phyloP scores from a whole-genome alignment of 2,797 vertebrate species.

The Gymnopithys bicolor region DNA sequence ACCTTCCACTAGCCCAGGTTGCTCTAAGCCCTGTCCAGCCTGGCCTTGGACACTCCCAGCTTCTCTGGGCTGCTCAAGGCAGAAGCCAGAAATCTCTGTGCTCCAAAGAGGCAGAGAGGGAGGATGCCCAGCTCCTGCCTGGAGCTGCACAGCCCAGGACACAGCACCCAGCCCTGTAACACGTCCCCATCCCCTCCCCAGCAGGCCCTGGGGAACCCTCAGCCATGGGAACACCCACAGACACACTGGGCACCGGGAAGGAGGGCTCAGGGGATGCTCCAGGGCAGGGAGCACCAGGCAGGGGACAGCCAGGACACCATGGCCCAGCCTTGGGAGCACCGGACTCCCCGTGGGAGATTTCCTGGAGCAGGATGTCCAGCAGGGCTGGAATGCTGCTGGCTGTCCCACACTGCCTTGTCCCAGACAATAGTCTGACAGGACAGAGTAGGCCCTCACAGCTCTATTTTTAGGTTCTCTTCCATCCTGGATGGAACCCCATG shows the following conservation, averaged over 20 bases:
- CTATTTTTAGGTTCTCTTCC: background rate
- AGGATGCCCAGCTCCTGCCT: background rate
- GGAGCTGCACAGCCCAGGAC: background rate
- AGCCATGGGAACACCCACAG: accelerated
- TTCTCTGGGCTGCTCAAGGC: background rate
- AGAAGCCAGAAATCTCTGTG: background rate
- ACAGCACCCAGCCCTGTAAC: too few species aligned
- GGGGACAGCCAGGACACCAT: background rate
- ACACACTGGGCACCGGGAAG: accelerated
- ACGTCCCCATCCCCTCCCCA: accelerated
- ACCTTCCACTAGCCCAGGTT: accelerated
- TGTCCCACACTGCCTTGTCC: background rate
- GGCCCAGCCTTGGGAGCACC: accelerated
- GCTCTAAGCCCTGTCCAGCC: background rate
- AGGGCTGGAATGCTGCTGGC: accelerated
- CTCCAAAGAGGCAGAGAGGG: background rate
- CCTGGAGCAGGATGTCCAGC: accelerated
- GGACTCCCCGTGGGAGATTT: accelerated
- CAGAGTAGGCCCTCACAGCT: background rate
- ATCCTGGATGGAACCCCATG: background rate
- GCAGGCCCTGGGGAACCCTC: accelerated
- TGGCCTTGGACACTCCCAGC: background rate
- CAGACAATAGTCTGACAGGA: background rate
- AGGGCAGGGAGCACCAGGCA: background rate
- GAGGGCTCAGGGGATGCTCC: background rate